These are phyloP conservation scores for Hirtodrosophila duncani DNA, from an alignment of 2,888 invertebrate genomes.

Conservation along the genomic window DNA sequence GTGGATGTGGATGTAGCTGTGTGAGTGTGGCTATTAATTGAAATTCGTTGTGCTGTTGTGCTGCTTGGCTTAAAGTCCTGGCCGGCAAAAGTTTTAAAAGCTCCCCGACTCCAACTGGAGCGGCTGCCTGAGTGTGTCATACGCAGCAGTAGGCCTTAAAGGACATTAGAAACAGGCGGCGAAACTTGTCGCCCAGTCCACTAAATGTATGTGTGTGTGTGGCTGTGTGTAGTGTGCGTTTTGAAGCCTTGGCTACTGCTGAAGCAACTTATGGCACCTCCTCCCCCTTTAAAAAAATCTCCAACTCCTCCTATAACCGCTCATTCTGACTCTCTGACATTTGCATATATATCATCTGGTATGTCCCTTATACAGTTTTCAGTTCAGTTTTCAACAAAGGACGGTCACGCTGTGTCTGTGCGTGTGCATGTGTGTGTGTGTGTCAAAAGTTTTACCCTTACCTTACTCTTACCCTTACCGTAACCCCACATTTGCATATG, in stretches of 20 bases:
- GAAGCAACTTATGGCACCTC: too few species aligned
- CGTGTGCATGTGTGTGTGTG: slow-evolving; percentile 13
- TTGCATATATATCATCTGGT: slow-evolving; percentile 66
- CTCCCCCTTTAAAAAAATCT: too few species aligned
- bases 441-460: too few species aligned
- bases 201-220: too few species aligned
- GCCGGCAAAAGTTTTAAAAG: slow-evolving; percentile 55
- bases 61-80: slow-evolving; percentile 31
- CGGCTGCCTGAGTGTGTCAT: slow-evolving; percentile 32
- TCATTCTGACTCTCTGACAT: slow-evolving; percentile 38
- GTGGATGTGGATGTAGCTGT: slow-evolving; percentile 23
- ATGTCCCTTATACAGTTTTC: slow-evolving; percentile 56
- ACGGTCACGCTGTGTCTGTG: slow-evolving; percentile 37
- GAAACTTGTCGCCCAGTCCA: slow-evolving; percentile 61
- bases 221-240: too few species aligned
- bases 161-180: slow-evolving; percentile 68
- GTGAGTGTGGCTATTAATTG: slow-evolving; percentile 63
- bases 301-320: slow-evolving; percentile 1
- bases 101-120: slow-evolving; percentile 22
- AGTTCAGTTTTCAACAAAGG: too few species aligned
- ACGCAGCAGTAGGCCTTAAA: slow-evolving; percentile 57
- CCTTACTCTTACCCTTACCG: background rate
- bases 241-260: too few species aligned
- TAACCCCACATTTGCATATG: slow-evolving; percentile 22
- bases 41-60: slow-evolving; percentile 62